These are phyloP conservation scores for Sander vitreus DNA, from an alignment of 2,113 vertebrate genomes.

Conservation along the genomic window DNA sequence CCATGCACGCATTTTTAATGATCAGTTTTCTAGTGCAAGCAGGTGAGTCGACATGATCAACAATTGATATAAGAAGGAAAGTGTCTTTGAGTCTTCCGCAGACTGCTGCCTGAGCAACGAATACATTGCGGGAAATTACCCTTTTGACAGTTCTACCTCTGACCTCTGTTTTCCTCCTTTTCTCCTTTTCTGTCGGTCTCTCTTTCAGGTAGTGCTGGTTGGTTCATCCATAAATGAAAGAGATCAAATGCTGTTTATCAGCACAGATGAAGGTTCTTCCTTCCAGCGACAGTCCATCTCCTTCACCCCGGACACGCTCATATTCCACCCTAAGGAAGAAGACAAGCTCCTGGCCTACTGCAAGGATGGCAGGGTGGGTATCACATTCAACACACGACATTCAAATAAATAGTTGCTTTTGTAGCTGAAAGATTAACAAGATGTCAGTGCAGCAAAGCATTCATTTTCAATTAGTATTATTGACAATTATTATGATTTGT, in stretches of 20 bases:
- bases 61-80: slow-evolving; percentile 12
- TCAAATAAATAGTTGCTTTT: not conserved
- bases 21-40: slow-evolving; percentile 5
- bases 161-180: slow-evolving; percentile 15
- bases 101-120: slow-evolving; percentile 36
- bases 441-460: slow-evolving; percentile 30
- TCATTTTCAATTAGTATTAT: slow-evolving; percentile 15
- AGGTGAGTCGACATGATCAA: slow-evolving; percentile 16
- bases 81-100: not conserved
- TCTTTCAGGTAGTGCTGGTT: slow-evolving; percentile 92
- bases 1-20: slow-evolving; percentile 26
- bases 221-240: slow-evolving; percentile 92
- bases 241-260: slow-evolving; percentile 95
- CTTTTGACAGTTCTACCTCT: slow-evolving; percentile 34
- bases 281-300: slow-evolving; percentile 91
- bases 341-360: slow-evolving; percentile 95
- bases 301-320: slow-evolving; percentile 91
- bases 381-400: not conserved
- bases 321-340: slow-evolving; percentile 96
- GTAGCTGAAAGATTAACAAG: slow-evolving; percentile 6
- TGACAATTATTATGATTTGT: no score
- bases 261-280: slow-evolving; percentile 92
- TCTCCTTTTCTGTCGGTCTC: slow-evolving; percentile 22
- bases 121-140: not conserved
- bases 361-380: slow-evolving; percentile 90